Conservation (phyloP, 2,888 invertebrate species). For the Hydropsyche betteni region DNA sequence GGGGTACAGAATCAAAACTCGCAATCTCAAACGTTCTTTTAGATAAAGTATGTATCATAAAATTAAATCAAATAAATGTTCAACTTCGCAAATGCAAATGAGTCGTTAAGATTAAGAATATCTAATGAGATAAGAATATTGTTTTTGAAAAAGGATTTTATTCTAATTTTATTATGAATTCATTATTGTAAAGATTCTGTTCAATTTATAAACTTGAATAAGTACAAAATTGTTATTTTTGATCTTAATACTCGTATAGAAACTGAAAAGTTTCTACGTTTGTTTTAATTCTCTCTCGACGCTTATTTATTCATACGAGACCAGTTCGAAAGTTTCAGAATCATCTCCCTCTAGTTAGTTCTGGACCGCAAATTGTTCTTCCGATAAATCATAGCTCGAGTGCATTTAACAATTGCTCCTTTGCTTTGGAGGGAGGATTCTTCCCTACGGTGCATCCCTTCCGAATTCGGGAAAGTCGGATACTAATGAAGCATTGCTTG, state of each 20-base stretch:
- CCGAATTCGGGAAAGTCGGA: conserved; percentile 2
- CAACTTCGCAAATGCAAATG: no score
- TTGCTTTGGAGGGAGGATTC: background rate
- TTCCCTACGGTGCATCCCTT: conserved; percentile 31
- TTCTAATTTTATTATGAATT: no score
- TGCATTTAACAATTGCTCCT: conserved; percentile 40
- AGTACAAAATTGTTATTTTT: no score
- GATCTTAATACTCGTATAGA: background rate
- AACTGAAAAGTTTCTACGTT: background rate
- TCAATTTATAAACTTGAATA: no score
- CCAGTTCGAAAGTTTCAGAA: conserved; percentile 4
- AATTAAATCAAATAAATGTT: no score
- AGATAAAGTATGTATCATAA: no score
- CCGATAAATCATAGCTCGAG: conserved; percentile 39
- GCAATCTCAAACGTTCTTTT: background rate
- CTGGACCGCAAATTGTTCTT: conserved; percentile 36
- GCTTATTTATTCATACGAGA: conserved; percentile 8
- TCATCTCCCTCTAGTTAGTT: background rate
- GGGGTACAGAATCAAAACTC: background rate
- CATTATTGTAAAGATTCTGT: no score
- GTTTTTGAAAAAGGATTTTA: no score
- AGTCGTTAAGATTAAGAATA: no score
- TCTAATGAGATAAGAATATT: no score
- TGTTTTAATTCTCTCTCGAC: background rate
- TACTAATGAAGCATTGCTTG: no score